These are phyloP conservation scores for Mola mola DNA, from an alignment of 2,113 vertebrate genomes.

Conservation along the genomic window DNA sequence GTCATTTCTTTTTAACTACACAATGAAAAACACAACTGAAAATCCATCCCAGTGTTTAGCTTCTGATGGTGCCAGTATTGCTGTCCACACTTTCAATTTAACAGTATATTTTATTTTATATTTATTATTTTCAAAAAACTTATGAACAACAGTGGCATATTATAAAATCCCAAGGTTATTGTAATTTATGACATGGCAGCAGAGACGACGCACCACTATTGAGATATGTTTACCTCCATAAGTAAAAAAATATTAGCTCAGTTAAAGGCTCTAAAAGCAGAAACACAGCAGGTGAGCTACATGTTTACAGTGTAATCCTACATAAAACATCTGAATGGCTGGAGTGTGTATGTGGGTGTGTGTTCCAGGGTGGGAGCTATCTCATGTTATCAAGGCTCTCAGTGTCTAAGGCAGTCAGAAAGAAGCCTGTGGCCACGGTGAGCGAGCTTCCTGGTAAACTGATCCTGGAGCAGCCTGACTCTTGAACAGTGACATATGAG, in stretches of 20 bases:
- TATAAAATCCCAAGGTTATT: not conserved
- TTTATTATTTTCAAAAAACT: too few relatives aligned
- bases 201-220: not conserved
- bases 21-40: too few relatives aligned
- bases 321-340: not conserved
- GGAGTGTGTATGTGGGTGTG: not conserved
- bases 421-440: slow-evolving; percentile 7
- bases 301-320: not conserved
- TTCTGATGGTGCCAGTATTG: not conserved
- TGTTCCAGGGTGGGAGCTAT: not conserved
- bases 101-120: too few relatives aligned
- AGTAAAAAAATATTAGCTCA: not conserved
- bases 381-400: slow-evolving; percentile 1
- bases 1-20: too few relatives aligned
- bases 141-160: not conserved
- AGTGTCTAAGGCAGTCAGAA: not conserved
- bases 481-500: not conserved
- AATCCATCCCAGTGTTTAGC: too few relatives aligned
- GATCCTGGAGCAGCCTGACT: slow-evolving; percentile 44
- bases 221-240: not conserved
- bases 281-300: not conserved
- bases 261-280: not conserved
- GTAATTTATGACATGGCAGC: not conserved
- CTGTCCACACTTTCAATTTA: too few relatives aligned
- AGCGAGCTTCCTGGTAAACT: slow-evolving; percentile 31